These are phyloP conservation scores for Cataglyphis rosenhaueri DNA, from an alignment of 2,888 invertebrate species.

Conservation along the genomic window DNA sequence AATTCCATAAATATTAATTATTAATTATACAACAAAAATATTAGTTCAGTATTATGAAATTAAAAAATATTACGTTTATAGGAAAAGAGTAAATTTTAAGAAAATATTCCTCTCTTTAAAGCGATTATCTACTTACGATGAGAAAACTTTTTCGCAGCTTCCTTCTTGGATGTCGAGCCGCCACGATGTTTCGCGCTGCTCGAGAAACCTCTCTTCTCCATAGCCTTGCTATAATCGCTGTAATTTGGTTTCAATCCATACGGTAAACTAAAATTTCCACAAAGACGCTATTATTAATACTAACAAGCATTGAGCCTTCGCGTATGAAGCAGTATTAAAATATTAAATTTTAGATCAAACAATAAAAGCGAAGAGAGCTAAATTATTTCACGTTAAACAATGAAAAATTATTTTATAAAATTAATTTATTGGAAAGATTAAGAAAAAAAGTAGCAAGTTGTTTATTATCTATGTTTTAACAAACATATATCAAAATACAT, in stretches of 20 bases:
- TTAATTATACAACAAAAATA: neutral
- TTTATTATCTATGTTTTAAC: neutral
- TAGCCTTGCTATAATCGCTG: constrained; percentile 86
- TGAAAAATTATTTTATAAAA: neutral
- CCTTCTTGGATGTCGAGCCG: constrained; percentile 82
- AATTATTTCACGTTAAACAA: neutral
- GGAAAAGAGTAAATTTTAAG: neutral
- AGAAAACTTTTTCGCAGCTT: constrained; percentile 82
- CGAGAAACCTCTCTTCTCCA: constrained; percentile 82
- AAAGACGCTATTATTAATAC: constrained; percentile 58
- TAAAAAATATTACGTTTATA: neutral
- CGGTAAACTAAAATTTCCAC: constrained; percentile 86
- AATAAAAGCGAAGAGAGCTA: neutral
- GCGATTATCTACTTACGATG: constrained; percentile 78
- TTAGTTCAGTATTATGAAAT: neutral
- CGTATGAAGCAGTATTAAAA: neutral
- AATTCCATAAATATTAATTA: neutral
- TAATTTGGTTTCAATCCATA: constrained; percentile 88
- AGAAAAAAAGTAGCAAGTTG: neutral
- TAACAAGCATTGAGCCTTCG: neutral
- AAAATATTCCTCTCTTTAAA: neutral
- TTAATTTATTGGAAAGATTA: neutral
- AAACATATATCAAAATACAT: neutral
- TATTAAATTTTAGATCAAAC: constrained; percentile 12
- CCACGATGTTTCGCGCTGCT: constrained; percentile 80